Evolutionary conservation across 1,140 invertebrate species (phyloP).

Genomic region (Capitella teleta): DNA sequence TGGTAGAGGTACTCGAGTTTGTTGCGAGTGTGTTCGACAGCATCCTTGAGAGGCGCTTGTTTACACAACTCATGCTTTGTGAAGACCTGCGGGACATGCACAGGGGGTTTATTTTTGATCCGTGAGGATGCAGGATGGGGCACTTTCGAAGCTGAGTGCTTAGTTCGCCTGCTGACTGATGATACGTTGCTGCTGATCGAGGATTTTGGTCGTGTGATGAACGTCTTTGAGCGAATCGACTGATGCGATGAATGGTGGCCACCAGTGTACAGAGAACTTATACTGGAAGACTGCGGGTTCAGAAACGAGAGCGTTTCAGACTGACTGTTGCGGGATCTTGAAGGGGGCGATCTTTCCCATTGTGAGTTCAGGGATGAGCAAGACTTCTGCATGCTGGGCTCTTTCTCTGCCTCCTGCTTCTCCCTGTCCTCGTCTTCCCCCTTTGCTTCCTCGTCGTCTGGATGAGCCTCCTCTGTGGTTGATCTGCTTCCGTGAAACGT

Average conservation of each 20-base stretch:
- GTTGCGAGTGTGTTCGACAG: constrained; percentile 15
- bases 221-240: too few relatives aligned
- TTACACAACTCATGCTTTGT: neutral
- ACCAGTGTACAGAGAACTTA: too few relatives aligned
- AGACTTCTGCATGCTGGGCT: too few relatives aligned
- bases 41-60: constrained; percentile 1
- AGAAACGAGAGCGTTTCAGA: too few relatives aligned
- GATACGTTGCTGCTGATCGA: neutral
- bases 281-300: too few relatives aligned
- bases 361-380: too few relatives aligned
- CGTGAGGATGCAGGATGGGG: neutral
- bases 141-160: neutral
- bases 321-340: too few relatives aligned
- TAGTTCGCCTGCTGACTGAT: neutral
- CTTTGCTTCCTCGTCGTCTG: neutral
- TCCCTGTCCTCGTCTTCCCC: neutral
- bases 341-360: too few relatives aligned
- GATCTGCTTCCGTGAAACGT: neutral
- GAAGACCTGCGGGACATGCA: neutral
- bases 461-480: neutral
- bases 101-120: neutral
- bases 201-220: too few relatives aligned
- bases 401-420: too few relatives aligned
- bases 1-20: constrained; percentile 23
- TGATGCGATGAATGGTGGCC: too few relatives aligned